phyloP scores from a whole-genome alignment of 23 tunicate genomes.

The Diplosoma virens region DNA sequence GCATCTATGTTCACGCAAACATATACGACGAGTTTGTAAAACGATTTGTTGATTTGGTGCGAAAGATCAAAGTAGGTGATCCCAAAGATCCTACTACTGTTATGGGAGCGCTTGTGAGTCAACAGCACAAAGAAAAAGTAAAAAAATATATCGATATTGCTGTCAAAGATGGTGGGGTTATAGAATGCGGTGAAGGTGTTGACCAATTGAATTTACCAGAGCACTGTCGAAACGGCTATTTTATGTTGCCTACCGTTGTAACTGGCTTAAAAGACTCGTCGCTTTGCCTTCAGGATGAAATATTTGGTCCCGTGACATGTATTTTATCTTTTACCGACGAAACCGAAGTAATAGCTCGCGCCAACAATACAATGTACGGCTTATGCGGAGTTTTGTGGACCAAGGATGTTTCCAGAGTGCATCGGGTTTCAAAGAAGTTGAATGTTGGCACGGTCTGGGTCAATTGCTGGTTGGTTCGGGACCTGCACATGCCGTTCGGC shows the following conservation, averaged over 20 bases:
- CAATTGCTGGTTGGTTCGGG: conserved; percentile 86
- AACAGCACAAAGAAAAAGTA: conserved; percentile 75
- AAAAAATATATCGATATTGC: conserved; percentile 59
- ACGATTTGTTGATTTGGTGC: conserved; percentile 28
- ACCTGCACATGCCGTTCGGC: conserved; percentile 85
- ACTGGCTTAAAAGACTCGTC: conserved; percentile 52
- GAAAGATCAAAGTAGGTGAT: conserved; percentile 54
- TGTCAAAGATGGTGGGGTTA: conserved; percentile 30
- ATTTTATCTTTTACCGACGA: conserved; percentile 62
- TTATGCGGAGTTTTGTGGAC: conserved; percentile 70
- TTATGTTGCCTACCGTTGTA: conserved; percentile 58
- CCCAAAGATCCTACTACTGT: conserved; percentile 38
- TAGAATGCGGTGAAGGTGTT: conserved; percentile 60
- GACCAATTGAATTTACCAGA: conserved; percentile 47
- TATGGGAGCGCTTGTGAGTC: conserved; percentile 72
- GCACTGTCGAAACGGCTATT: conserved; percentile 43
- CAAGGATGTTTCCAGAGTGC: conserved; percentile 40
- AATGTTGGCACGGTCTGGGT: conserved; percentile 86
- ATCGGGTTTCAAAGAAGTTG: conserved; percentile 58
- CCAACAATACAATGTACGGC: conserved; percentile 73
- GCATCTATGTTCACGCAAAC: conserved; percentile 60
- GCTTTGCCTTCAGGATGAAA: conserved; percentile 68
- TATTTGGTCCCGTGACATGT: conserved; percentile 89
- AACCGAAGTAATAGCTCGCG: conserved; percentile 50
- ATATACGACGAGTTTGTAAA: conserved; percentile 58